phyloP scores from a whole-genome alignment of 1,140 invertebrate species.

The Formica exsecta region DNA sequence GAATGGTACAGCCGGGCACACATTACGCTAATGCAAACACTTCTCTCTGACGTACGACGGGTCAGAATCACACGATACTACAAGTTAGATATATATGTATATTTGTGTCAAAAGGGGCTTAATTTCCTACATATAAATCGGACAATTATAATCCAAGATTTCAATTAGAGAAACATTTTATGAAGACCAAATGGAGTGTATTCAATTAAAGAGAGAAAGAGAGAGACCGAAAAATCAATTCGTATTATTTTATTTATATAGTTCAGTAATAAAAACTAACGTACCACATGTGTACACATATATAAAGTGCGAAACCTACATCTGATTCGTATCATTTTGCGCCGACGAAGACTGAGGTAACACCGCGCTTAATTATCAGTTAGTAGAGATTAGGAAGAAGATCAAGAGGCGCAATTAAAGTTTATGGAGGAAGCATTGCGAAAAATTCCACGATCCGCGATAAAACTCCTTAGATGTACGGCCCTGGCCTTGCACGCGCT shows the following conservation, averaged over 20 bases:
- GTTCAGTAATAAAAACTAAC: background rate
- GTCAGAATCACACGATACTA: background rate
- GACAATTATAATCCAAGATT: too few species aligned
- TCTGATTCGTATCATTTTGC: background rate
- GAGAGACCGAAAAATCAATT: too few species aligned
- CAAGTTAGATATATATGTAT: background rate
- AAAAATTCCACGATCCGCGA: conserved; percentile 7
- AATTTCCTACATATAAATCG: background rate
- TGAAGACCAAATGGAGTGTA: too few species aligned
- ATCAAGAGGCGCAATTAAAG: conserved; percentile 23
- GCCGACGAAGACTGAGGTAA: background rate
- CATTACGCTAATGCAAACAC: conserved; percentile 3
- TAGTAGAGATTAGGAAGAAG: background rate
- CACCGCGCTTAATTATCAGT: conserved; percentile 23
- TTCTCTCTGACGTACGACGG: background rate
- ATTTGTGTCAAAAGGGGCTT: background rate
- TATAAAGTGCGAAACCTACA: background rate
- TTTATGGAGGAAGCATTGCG: conserved; percentile 27
- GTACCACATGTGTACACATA: too few species aligned
- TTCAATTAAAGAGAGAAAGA: too few species aligned
- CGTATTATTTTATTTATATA: background rate
- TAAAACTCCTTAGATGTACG: background rate
- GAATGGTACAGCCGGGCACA: conserved; percentile 58
- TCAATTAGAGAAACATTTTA: too few species aligned
- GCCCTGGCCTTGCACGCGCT: conserved; percentile 44